phyloP scores from a whole-genome alignment of 1,140 invertebrate genomes.

The Leptinotarsa defecta region DNA sequence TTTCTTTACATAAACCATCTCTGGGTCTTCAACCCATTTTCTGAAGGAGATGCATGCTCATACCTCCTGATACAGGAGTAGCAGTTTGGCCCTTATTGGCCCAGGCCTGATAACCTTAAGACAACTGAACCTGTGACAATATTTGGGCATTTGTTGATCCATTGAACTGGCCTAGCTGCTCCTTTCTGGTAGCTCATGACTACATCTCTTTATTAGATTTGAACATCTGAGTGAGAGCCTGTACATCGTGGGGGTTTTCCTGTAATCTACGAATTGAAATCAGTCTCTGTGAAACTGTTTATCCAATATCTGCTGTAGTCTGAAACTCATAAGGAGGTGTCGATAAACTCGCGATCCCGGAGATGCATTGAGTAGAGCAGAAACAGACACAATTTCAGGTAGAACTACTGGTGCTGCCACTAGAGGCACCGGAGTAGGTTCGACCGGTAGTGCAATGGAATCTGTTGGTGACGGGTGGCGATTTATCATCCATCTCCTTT shows the following conservation, averaged over 20 bases:
- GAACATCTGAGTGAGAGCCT: slow-evolving; percentile 74
- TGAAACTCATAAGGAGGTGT: slow-evolving; percentile 30
- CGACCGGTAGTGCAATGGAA: slow-evolving; percentile 32
- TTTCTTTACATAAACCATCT: no score
- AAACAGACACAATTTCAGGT: slow-evolving; percentile 4
- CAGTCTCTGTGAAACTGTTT: slow-evolving; percentile 83
- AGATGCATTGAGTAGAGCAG: slow-evolving; percentile 36
- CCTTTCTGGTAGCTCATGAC: no score
- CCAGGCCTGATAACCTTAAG: no score
- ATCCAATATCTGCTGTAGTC: slow-evolving; percentile 73
- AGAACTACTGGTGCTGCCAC: background rate
- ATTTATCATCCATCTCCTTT: slow-evolving; percentile 57
- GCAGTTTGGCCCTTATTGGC: no score
- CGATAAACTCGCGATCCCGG: slow-evolving; percentile 51
- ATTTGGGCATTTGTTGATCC: no score
- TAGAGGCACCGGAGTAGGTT: slow-evolving; percentile 40
- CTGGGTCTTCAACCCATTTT: no score
- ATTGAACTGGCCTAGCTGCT: no score
- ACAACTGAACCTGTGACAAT: no score
- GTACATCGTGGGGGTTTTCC: slow-evolving; percentile 78
- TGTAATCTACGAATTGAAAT: slow-evolving; percentile 79
- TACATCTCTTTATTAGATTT: slow-evolving; percentile 67
- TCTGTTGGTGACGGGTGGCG: slow-evolving; percentile 33
- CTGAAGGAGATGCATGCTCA: no score
- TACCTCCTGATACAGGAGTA: no score